phyloP scores from a whole-genome alignment of 2,888 invertebrate genomes.

The Parnassius glacialis region DNA sequence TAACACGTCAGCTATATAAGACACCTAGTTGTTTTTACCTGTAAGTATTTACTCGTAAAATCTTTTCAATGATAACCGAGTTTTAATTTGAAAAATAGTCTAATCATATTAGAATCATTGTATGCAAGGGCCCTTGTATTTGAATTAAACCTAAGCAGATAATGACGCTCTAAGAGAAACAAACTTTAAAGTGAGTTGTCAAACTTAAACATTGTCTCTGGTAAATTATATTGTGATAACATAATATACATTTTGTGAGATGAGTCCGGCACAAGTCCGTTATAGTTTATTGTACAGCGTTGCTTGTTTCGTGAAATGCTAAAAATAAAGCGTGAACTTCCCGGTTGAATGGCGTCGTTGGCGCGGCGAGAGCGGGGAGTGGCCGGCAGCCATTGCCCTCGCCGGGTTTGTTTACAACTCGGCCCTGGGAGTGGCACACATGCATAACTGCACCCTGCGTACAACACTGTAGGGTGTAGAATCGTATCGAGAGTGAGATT shows the following conservation, averaged over 20 bases:
- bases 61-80: too few relatives aligned
- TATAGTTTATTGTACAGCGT: constrained; percentile 40
- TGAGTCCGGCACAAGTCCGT: constrained; percentile 31
- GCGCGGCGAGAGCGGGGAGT: constrained; percentile 67
- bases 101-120: too few relatives aligned
- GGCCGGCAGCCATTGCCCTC: constrained; percentile 78
- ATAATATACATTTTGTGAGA: neutral
- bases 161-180: too few relatives aligned
- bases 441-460: constrained; percentile 57
- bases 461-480: constrained; percentile 55
- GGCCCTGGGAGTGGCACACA: constrained; percentile 43
- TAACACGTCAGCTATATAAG: too few relatives aligned
- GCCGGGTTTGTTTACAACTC: constrained; percentile 78
- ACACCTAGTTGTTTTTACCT: too few relatives aligned
- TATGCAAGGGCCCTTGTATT: too few relatives aligned
- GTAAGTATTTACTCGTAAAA: too few relatives aligned
- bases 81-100: too few relatives aligned
- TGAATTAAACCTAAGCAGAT: too few relatives aligned
- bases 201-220: too few relatives aligned
- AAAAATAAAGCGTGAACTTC: constrained; percentile 79
- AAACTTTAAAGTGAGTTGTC: too few relatives aligned
- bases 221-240: too few relatives aligned
- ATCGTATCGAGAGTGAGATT: constrained; percentile 39
- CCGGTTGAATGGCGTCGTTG: constrained; percentile 78
- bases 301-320: constrained; percentile 63